Percentiles rank a stretch among this genome's conserved stretches.
These are phyloP conservation scores for Sternarchorhynchus goeldii DNA, from an alignment of 2,797 vertebrate species.

Conservation along the genomic window DNA sequence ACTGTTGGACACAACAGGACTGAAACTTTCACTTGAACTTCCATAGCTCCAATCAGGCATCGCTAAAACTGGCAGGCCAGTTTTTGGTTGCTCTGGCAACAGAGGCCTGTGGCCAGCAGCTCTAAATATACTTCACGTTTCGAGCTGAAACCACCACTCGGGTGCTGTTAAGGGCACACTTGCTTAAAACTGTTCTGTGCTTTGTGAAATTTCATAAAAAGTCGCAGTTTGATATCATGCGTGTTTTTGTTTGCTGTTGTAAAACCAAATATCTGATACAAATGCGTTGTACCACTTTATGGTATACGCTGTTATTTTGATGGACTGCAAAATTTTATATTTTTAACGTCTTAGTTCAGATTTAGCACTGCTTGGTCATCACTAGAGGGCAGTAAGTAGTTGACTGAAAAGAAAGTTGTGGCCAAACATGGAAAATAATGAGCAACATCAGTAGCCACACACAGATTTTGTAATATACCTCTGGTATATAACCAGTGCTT, in stretches of 20 bases:
- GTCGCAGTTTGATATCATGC: too few species aligned
- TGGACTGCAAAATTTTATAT: neutral
- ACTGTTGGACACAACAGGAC: neutral
- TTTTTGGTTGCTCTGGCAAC: neutral
- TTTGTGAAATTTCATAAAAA: neutral
- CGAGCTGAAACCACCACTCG: neutral
- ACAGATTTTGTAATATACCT: too few species aligned
- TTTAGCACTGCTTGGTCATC: neutral
- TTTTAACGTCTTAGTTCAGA: neutral
- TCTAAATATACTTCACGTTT: neutral
- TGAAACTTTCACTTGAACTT: too few species aligned
- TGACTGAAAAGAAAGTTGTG: neutral
- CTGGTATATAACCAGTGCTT: too few species aligned
- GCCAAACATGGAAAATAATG: neutral
- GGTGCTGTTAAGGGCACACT: neutral
- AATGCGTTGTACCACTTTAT: neutral
- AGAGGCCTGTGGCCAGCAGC: neutral
- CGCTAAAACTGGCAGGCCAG: conserved; percentile 37
- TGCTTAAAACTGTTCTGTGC: neutral
- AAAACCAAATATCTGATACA: neutral
- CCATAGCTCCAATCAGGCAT: conserved; percentile 26
- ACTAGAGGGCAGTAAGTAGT: conserved; percentile 13
- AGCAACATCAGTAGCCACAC: too few species aligned
- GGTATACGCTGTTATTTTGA: neutral
- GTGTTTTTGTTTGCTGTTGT: neutral